Evolutionary conservation across 2,888 invertebrate genomes (phyloP).

Genomic region (Sinodicranocentrus sp.): DNA sequence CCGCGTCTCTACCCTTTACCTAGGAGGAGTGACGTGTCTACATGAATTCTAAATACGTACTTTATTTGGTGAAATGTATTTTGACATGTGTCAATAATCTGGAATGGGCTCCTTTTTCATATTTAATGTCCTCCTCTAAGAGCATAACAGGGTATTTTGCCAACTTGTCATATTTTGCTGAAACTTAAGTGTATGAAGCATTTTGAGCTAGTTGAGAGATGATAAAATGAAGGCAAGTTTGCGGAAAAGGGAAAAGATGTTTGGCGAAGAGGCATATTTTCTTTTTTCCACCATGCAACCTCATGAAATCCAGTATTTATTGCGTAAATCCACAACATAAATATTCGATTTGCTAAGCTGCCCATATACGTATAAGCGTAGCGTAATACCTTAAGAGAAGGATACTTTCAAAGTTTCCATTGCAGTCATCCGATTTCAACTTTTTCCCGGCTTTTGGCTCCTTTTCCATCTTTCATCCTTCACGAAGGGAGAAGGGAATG

Average conservation of each 20-base stretch:
- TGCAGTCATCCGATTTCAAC: slow-evolving; percentile 38
- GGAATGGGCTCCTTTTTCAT: slow-evolving; percentile 52
- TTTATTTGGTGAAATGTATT: slow-evolving; percentile 38
- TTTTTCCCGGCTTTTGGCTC: slow-evolving; percentile 24
- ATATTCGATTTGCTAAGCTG: slow-evolving; percentile 60
- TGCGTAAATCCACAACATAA: slow-evolving; percentile 60
- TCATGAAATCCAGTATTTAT: slow-evolving; percentile 63
- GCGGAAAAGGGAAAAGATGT: not conserved
- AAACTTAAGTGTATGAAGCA: not conserved
- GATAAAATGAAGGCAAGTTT: not conserved
- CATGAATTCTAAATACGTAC: not conserved
- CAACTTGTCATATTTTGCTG: slow-evolving; percentile 40
- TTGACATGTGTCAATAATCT: slow-evolving; percentile 64
- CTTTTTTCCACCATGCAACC: slow-evolving; percentile 21
- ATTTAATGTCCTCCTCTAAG: slow-evolving; percentile 27
- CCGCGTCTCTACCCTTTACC: no score
- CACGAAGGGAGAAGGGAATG: slow-evolving; percentile 22
- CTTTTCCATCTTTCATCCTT: slow-evolving; percentile 43
- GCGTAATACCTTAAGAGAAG: no score
- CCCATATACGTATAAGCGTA: no score
- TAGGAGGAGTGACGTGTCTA: no score
- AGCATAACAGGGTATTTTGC: slow-evolving; percentile 19
- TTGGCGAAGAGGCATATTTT: not conserved
- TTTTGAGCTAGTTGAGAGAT: not conserved
- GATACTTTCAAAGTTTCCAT: no score